These are phyloP conservation scores for Papilio aristodemus DNA, from an alignment of 1,140 invertebrate genomes.

Conservation along the genomic window DNA sequence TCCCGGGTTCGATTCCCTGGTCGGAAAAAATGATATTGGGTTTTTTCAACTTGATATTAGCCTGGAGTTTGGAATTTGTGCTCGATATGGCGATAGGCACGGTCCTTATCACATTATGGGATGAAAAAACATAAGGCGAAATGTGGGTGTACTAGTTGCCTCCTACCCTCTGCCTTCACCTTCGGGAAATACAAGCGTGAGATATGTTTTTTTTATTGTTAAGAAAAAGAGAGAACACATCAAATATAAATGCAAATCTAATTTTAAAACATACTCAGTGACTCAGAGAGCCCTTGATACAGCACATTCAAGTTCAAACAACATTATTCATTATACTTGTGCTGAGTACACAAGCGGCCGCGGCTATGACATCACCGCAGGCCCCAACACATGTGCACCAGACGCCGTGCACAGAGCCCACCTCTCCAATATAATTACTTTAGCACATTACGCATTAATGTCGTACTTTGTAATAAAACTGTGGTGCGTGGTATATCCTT, in stretches of 20 bases:
- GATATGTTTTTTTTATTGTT: neutral
- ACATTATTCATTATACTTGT: conserved; percentile 19
- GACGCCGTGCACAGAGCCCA: neutral
- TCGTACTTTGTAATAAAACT: conserved; percentile 5
- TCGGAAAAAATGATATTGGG: too few relatives aligned
- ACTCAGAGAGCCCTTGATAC: conserved; percentile 25
- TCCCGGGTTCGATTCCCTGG: too few relatives aligned
- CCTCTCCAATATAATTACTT: conserved; percentile 11
- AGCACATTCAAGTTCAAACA: conserved; percentile 22
- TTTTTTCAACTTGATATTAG: too few relatives aligned
- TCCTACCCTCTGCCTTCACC: too few relatives aligned
- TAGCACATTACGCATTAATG: conserved; percentile 7
- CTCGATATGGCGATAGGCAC: too few relatives aligned
- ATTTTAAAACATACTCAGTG: neutral
- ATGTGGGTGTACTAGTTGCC: too few relatives aligned
- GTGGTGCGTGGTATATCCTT: neutral
- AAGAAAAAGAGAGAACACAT: neutral
- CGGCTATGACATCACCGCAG: conserved; percentile 15
- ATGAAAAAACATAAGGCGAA: too few relatives aligned
- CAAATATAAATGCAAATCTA: conserved; percentile 13
- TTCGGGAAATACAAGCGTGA: too few relatives aligned
- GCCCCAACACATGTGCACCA: neutral
- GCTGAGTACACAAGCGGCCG: neutral
- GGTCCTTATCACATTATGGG: too few relatives aligned
- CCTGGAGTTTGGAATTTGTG: too few relatives aligned